Evolutionary conservation across 2,888 invertebrate species (phyloP).

Genomic region (Scrobipalpa costella): DNA sequence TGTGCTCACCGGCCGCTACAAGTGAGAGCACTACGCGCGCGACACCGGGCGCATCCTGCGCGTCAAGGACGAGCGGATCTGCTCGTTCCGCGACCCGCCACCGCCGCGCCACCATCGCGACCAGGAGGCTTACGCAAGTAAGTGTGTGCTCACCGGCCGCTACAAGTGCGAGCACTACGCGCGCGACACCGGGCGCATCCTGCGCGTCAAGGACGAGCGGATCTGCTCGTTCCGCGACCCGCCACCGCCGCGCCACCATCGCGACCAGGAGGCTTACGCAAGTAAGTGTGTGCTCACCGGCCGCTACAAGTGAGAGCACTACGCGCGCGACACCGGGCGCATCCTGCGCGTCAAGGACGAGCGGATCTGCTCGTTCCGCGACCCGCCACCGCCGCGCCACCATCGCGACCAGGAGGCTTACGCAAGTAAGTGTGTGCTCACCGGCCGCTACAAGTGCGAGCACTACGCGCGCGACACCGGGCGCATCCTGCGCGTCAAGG

Average conservation of each 20-base stretch:
- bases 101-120: constrained; percentile 83
- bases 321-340: constrained; percentile 95
- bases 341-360: constrained; percentile 96
- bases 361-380: constrained; percentile 97
- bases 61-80: constrained; percentile 97
- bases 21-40: constrained; percentile 97
- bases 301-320: constrained; percentile 96
- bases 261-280: constrained; percentile 85
- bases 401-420: constrained; percentile 85
- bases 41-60: constrained; percentile 95
- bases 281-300: constrained; percentile 82
- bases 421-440: constrained; percentile 76
- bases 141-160: constrained; percentile 82
- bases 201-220: constrained; percentile 97
- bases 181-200: constrained; percentile 94
- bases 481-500: constrained; percentile 93
- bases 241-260: constrained; percentile 86
- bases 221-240: constrained; percentile 96
- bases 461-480: constrained; percentile 97
- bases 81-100: constrained; percentile 95
- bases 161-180: constrained; percentile 98
- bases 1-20: constrained; percentile 85
- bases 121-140: constrained; percentile 85
- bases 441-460: constrained; percentile 95
- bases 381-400: constrained; percentile 89